Evolutionary conservation across 2,113 vertebrate genomes (phyloP), one percentile per base, ranked within the genome.

Genomic region (Rhinogobius similis): DNA sequence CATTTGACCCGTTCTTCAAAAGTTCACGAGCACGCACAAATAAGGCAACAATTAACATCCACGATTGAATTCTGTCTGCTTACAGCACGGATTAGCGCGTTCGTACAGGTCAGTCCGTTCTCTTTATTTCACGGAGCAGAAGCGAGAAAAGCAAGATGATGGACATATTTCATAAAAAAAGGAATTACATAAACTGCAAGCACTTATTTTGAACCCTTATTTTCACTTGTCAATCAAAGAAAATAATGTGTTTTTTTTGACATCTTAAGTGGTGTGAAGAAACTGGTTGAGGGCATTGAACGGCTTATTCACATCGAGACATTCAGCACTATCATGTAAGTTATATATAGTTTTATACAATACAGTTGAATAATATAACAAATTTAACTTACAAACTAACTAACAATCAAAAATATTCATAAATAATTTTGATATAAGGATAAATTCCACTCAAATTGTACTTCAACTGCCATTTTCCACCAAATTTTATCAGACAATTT

Each of bases 71-170:
- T 41, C 12, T 48, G 8, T 50, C 14, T 4, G 46, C 8, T 78
- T 80, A 72, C 71, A 67, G 76, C 24, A 50, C 36, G 65, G 59
- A 72, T 48, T 44, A 26, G 55, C 63, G 56, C 38, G 20, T 78
- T 43, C 65, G 67, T 41, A 38, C 14, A 50, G 72, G 75, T 72
- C 72, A 67, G 68, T 62, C 63, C 12, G 1, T 8, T n/a, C 36
- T 24, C 63, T 69, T 76, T 85, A 44, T 24, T 20, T 20, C 26
- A 26, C 13, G 11, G 23, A 26, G 20, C 23, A 24, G 23, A 23
- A 14, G 52, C 13, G 23, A 24, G 52, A 55, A 55, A 55, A 55
- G 11, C 23, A 26, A 55, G 52, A 12, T 24, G 52, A 55, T 55
- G 21, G 52, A 26, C 52, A 26, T 24, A 24, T 55, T 55, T 55